Evolutionary conservation across 2,888 invertebrate species (phyloP), one percentile per base, ranked within the genome.

Genomic region (Cephus sareptanus): DNA sequence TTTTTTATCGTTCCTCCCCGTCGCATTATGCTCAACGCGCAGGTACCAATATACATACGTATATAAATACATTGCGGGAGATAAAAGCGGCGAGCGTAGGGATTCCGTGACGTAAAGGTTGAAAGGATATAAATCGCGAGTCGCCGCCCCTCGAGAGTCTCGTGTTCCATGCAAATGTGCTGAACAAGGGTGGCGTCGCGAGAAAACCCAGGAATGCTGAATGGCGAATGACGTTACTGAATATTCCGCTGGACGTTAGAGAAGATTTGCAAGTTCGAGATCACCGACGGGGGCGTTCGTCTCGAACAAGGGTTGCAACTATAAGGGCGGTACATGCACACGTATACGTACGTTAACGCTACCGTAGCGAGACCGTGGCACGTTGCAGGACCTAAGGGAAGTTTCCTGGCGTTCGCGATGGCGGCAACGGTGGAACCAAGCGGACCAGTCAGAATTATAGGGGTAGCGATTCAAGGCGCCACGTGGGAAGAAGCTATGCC

Each of bases 401-500:
- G 56, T 56, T 56, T 56, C 56, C 23, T 56, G 23, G 23, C 23
- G 2, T 23, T 56, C 23, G 23, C 23, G 56, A 56, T 81, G 79
- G 82, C 83, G 84, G 84, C 84, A 83, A 83, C 79, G 84, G 68
- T 78, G 82, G 80, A 83, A 84, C 85, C 84, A 84, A 83, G 81
- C 74, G 75, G 75, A n/a, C 34, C 34, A 74, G 84, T 73, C 79
- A 83, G 85, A 90, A 86, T 90, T 90, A 89, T 89, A 89, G 87
- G 89, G 87, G 86, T 86, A 87, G 87, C 89, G 87, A 85, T 83
- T 82, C 87, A 86, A 88, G 85, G 86, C 85, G 86, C 87, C 88
- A 88, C 88, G 88, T 88, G 89, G 90, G 87, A 90, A 88, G 89
- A 87, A 90, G 89, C 89, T 89, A 91, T 90, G 89, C 87, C 88